A percentile compares a stretch with the other conserved stretches of the same genome.
Evolutionary conservation across 2,113 vertebrate genomes (phyloP).

Genomic region (Calyptomena viridis): DNA sequence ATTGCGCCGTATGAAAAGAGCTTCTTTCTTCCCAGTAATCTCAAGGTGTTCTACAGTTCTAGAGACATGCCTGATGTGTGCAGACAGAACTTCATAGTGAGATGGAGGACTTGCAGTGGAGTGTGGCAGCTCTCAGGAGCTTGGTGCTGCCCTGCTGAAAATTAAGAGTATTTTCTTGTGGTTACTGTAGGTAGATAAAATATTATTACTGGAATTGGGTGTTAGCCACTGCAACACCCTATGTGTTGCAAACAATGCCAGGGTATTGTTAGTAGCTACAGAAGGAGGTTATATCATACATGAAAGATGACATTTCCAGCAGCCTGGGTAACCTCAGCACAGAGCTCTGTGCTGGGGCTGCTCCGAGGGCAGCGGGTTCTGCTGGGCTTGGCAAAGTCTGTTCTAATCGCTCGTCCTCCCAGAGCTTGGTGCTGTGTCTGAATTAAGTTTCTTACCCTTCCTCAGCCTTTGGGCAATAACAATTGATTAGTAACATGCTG

Average conservation of each 20-base stretch:
- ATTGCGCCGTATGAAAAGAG: conserved; percentile 8
- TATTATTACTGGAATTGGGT: not conserved
- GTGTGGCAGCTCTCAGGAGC: not conserved
- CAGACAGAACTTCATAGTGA: not conserved
- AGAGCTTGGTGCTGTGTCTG: not conserved
- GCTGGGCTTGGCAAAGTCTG: not conserved
- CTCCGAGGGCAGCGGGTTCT: not conserved
- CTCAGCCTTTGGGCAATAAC: not conserved
- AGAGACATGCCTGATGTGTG: not conserved
- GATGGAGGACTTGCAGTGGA: not conserved
- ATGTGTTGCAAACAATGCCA: not conserved
- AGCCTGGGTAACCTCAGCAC: conserved; percentile 3
- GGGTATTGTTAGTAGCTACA: conserved; percentile 39
- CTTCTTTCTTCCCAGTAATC: conserved; percentile 3
- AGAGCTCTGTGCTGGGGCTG: not conserved
- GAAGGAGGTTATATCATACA: conserved; percentile 16
- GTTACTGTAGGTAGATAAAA: conserved; percentile 32
- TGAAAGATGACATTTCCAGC: conserved; percentile 59
- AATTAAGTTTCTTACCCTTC: not conserved
- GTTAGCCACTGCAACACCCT: conserved; percentile 13
- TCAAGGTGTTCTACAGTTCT: not conserved
- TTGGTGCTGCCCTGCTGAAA: not conserved
- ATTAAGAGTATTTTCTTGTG: not conserved
- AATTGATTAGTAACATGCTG: not conserved
- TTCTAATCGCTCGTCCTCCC: not conserved